Evolutionary conservation across 2,797 vertebrate genomes (phyloP).

Genomic region (Coccyzus lansbergi): DNA sequence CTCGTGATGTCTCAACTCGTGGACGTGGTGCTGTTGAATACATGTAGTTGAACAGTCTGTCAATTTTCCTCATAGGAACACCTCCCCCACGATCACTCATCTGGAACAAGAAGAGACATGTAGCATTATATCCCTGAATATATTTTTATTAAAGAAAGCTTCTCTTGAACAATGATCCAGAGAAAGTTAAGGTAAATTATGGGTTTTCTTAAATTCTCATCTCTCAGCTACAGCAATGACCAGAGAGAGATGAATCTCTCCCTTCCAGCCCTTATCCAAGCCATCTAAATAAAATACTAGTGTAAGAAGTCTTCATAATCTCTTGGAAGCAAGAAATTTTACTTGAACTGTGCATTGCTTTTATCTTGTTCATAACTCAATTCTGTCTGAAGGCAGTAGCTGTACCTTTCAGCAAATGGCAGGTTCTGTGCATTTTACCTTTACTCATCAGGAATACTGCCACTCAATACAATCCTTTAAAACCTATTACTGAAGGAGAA

Average conservation of each 20-base stretch:
- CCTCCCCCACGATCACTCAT: conserved; percentile 96
- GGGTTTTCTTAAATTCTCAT: background rate
- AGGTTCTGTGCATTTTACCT: background rate
- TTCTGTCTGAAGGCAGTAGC: background rate
- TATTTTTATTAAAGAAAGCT: background rate
- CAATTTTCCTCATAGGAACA: conserved; percentile 95
- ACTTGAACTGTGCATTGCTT: background rate
- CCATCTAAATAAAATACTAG: background rate
- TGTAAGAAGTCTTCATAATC: background rate
- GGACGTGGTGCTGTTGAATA: conserved; percentile 96
- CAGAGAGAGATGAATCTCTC: background rate
- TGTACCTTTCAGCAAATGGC: background rate
- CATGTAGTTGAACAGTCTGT: conserved; percentile 96
- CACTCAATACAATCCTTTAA: background rate
- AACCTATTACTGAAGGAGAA: background rate
- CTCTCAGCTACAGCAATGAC: background rate
- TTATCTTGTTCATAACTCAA: background rate
- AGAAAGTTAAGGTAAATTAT: background rate
- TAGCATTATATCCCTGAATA: background rate
- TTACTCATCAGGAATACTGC: background rate
- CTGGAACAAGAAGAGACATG: conserved; percentile 72
- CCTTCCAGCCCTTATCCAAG: background rate
- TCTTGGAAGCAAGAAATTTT: background rate
- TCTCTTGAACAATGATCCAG: background rate
- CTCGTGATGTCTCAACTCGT: conserved; percentile 85